phyloP scores from a whole-genome alignment of 2,113 vertebrate genomes.

The Dromiciops gliroides region DNA sequence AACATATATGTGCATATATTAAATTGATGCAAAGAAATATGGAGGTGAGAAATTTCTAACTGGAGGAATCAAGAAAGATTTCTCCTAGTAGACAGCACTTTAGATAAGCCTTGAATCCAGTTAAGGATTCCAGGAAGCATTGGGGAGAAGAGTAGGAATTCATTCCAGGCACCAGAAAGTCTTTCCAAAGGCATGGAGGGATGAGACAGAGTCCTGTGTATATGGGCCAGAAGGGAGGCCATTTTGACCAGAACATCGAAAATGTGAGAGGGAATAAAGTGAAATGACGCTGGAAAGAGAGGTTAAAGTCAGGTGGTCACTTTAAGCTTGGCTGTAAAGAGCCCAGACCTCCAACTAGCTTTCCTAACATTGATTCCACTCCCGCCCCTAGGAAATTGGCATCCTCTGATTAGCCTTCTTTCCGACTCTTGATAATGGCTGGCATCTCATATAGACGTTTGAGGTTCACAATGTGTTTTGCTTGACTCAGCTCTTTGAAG shows the following conservation, averaged over 20 bases:
- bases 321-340: conserved; percentile 21
- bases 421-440: not conserved
- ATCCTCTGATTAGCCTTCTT: conserved; percentile 2
- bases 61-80: too few species aligned
- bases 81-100: too few species aligned
- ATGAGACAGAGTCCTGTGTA: too few species aligned
- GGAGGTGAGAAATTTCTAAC: too few species aligned
- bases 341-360: not conserved
- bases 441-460: not conserved
- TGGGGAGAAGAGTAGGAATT: too few species aligned
- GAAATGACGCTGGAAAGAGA: not conserved
- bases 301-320: not conserved
- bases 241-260: not conserved
- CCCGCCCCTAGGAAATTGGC: not conserved
- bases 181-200: too few species aligned
- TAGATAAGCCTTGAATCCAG: too few species aligned
- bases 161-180: too few species aligned
- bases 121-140: too few species aligned
- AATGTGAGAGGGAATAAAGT: not conserved
- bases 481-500: not conserved
- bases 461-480: not conserved
- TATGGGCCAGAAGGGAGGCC: too few species aligned
- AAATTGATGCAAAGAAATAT: too few species aligned
- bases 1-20: too few species aligned
- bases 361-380: conserved; percentile 14